phyloP scores from a whole-genome alignment of 2,113 vertebrate species.

The Dipodomys stephensi region DNA sequence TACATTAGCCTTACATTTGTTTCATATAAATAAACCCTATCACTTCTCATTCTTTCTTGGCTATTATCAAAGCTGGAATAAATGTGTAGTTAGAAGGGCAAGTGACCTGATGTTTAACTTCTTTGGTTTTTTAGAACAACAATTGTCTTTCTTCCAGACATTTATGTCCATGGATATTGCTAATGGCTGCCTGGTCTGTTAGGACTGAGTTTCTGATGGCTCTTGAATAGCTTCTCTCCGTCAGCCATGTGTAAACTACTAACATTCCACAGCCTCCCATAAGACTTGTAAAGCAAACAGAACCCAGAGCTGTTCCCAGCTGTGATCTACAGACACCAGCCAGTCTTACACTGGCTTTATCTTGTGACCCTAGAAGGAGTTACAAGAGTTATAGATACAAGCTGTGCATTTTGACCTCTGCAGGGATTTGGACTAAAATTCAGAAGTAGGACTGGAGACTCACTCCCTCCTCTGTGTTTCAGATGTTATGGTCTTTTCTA shows the following conservation, averaged over 20 bases:
- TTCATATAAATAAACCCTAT: conserved; percentile 14
- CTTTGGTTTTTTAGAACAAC: conserved; percentile 35
- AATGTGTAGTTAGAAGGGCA: background rate
- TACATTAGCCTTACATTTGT: background rate
- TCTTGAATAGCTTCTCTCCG: conserved; percentile 4
- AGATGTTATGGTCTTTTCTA: background rate
- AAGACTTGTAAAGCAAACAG: conserved; percentile 64
- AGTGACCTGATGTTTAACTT: conserved; percentile 43
- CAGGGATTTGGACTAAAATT: conserved; percentile 37
- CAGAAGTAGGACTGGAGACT: background rate
- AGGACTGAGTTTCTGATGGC: conserved; percentile 15
- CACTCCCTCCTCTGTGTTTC: background rate
- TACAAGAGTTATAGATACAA: conserved; percentile 49
- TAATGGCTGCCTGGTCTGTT: background rate
- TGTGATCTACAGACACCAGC: conserved; percentile 48
- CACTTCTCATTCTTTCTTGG: background rate
- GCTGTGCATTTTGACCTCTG: conserved; percentile 42
- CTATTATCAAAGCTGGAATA: conserved; percentile 40
- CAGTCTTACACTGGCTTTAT: conserved; percentile 8
- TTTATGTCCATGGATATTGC: conserved; percentile 40
- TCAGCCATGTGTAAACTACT: conserved; percentile 58
- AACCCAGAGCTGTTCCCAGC: conserved; percentile 44
- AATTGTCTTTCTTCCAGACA: conserved; percentile 44
- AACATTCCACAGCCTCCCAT: conserved; percentile 49
- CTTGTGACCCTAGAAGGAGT: conserved; percentile 48